Percentiles rank a stretch among this genome's conserved stretches.
These are phyloP conservation scores for Macaria notata DNA, from an alignment of 2,888 invertebrate species.

Conservation along the genomic window DNA sequence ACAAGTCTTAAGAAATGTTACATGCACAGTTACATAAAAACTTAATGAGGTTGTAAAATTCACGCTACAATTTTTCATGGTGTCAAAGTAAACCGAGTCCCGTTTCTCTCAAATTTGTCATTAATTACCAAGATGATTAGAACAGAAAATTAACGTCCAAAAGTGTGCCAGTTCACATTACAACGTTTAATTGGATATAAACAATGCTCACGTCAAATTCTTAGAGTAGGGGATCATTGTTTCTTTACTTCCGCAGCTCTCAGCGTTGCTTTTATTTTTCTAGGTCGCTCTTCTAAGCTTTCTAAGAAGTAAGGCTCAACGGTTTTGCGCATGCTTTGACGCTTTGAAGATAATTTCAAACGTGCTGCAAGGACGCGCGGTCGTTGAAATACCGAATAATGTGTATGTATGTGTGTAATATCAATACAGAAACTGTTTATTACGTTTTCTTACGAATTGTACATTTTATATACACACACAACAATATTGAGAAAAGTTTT, in stretches of 20 bases:
- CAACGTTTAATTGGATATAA: conserved; percentile 32
- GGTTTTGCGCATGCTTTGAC: not conserved
- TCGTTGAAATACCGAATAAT: no score
- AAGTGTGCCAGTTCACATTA: conserved; percentile 35
- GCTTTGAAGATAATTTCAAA: no score
- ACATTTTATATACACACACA: no score
- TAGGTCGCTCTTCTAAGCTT: conserved; percentile 24
- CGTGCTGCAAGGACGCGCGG: no score
- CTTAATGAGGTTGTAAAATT: no score
- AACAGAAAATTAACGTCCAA: conserved; percentile 24
- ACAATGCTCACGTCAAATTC: conserved; percentile 38
- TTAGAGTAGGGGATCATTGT: conserved; percentile 36
- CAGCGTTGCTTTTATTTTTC: conserved; percentile 27
- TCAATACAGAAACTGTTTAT: no score
- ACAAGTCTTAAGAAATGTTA: no score
- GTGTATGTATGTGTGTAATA: no score
- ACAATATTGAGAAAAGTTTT: no score
- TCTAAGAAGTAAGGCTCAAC: conserved; percentile 13
- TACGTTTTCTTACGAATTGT: no score
- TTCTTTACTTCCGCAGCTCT: conserved; percentile 31
- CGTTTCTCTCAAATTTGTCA: not conserved
- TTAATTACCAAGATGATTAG: conserved; percentile 13
- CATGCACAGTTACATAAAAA: no score
- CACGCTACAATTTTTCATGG: no score
- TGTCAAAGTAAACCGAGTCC: not conserved